Conservation (phyloP, 1,140 invertebrate genomes). For the Danaus melanippus region DNA sequence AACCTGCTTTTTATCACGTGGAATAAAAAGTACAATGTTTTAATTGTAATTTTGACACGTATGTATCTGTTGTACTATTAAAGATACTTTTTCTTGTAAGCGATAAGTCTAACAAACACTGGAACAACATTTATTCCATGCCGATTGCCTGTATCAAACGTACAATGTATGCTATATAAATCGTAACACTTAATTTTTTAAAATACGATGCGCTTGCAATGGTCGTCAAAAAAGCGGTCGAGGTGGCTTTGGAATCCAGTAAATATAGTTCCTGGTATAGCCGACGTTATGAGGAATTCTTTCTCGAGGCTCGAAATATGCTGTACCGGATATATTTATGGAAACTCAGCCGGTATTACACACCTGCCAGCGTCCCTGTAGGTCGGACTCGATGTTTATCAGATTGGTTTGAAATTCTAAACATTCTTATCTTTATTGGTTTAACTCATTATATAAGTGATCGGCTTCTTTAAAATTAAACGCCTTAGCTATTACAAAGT, state of each 20-base stretch:
- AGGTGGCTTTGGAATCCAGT: constrained; percentile 12
- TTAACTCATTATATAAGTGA: constrained; percentile 9
- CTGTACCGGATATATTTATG: constrained; percentile 35
- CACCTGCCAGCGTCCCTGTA: constrained; percentile 20
- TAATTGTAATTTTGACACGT: too few species aligned
- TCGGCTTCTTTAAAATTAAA: constrained; percentile 1
- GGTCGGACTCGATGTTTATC: constrained; percentile 16
- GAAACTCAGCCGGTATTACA: constrained; percentile 20
- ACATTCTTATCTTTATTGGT: constrained; percentile 14
- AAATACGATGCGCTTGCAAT: constrained; percentile 8
- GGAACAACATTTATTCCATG: constrained; percentile 4
- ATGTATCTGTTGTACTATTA: neutral
- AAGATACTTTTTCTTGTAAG: neutral
- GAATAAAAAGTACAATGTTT: too few species aligned
- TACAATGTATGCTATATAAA: constrained; percentile 8
- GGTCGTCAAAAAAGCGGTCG: constrained; percentile 14
- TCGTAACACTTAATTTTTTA: constrained; percentile 21
- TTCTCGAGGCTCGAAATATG: constrained; percentile 36
- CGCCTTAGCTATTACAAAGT: too few species aligned
- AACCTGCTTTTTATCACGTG: too few species aligned
- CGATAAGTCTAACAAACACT: constrained; percentile 2
- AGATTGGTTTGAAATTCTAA: constrained; percentile 11
- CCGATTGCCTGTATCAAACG: constrained; percentile 4
- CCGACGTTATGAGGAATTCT: constrained; percentile 33
- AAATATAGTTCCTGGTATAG: constrained; percentile 24